phyloP scores from a whole-genome alignment of 1,140 invertebrate genomes.

The Drosophila grimshawi region DNA sequence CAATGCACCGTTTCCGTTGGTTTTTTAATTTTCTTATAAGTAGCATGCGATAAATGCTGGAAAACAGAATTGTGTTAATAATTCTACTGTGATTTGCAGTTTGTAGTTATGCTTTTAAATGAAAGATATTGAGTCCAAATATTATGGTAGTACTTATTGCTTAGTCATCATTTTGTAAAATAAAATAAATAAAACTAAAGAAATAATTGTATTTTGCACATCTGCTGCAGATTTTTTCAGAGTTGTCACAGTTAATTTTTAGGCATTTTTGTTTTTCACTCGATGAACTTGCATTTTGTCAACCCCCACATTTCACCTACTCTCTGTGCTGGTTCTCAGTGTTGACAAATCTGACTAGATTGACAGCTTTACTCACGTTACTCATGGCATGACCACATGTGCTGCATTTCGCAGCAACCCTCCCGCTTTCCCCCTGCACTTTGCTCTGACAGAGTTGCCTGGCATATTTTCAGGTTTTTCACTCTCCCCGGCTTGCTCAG shows the following conservation, averaged over 20 bases:
- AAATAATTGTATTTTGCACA: too few relatives aligned
- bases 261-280: background rate
- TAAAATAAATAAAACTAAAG: too few relatives aligned
- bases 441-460: slow-evolving; percentile 26
- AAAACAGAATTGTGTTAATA: slow-evolving; percentile 1
- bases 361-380: slow-evolving; percentile 27
- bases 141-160: too few relatives aligned
- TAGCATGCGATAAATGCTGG: slow-evolving; percentile 65
- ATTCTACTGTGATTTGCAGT: background rate
- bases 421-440: slow-evolving; percentile 14
- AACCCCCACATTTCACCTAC: slow-evolving; percentile 20
- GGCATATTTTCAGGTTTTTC: slow-evolving; percentile 64
- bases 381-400: slow-evolving; percentile 56
- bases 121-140: too few relatives aligned
- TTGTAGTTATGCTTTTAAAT: background rate
- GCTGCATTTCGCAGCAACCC: slow-evolving; percentile 66
- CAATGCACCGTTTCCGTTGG: background rate
- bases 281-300: slow-evolving; percentile 26
- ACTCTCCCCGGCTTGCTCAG: slow-evolving; percentile 28
- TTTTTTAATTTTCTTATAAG: background rate
- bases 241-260: background rate
- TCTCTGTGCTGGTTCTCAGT: background rate
- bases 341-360: slow-evolving; percentile 42
- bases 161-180: too few relatives aligned
- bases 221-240: background rate